Evolutionary conservation across 2,113 vertebrate species (phyloP), one percentile per base, ranked within the genome.

Genomic region (Megaleporinus macrocephalus): DNA sequence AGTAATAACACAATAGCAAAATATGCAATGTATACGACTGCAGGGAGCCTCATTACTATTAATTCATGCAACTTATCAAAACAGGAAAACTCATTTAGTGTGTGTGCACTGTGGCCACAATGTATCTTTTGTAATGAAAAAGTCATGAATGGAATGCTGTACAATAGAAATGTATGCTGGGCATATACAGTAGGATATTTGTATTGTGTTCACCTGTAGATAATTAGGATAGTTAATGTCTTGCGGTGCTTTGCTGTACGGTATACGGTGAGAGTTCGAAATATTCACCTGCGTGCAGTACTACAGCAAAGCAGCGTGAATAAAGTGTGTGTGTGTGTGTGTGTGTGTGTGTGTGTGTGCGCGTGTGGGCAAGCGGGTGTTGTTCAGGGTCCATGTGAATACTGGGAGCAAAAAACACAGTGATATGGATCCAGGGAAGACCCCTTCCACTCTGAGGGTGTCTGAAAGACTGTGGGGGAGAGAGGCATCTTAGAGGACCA

Each of bases 61-160:
- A 87, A 82, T 89, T 92, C 76, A 88, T 71, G 85, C 81, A 86
- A 88, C 83, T 61, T 91, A 89, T 86, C 83, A 86, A 86, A 88
- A 36, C 78, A 44, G 36, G 84, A 4, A 76, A 49, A 76, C 65
- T 68, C 51, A 59, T 78, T 72, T 82, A 66, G 61, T 30, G 29
- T 26, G 29, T 22, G 49, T 68, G 26, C 14, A 44, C 55, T 36
- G 65, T 61, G 73, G 70, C 47, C 51, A 59, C 74, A 55, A 66
- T 81, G 66, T 76, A 82, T 82, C 63, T 59, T 82, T 24, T 76
- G 73, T 20, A 69, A 76, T 55, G 74, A 68, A 49, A 44, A 33
- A 61, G 24, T 22, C 68, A 27, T 47, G 30, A 61, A 61, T 79
- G 24, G 53, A 79, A 61, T 61, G 20, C 13, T 65, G 22, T 65